Conservation (phyloP, 2,797 vertebrate species). For the Clarias laeviceps region DNA sequence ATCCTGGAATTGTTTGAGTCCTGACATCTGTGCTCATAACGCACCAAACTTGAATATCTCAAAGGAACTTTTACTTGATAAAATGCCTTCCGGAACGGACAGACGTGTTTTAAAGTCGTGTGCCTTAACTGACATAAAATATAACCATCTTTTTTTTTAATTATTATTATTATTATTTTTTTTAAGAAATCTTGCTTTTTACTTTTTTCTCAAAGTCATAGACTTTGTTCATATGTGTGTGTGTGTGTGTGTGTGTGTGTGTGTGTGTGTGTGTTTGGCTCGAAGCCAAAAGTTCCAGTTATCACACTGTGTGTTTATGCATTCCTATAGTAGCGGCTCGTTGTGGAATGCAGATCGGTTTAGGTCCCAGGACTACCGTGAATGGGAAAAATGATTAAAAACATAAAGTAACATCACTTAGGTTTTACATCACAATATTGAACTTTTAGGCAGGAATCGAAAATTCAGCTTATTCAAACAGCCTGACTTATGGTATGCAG, state of each 20-base stretch:
- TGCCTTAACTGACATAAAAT: conserved; percentile 43
- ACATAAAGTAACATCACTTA: background rate
- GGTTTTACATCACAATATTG: background rate
- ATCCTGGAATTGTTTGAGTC: background rate
- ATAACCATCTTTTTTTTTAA: background rate
- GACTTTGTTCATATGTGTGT: background rate
- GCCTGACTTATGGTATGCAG: background rate
- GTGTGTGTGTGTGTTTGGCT: background rate
- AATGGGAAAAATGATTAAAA: background rate
- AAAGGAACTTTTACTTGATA: background rate
- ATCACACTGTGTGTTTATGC: conserved; percentile 12
- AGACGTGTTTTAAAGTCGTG: conserved; percentile 6
- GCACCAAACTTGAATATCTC: background rate
- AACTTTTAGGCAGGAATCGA: background rate
- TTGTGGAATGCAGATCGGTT: background rate
- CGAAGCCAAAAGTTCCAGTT: conserved; percentile 11
- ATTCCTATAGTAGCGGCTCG: background rate
- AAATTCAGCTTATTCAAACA: background rate
- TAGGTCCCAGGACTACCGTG: background rate
- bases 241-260: background rate
- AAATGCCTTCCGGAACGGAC: background rate
- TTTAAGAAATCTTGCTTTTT: background rate
- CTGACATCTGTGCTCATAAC: background rate
- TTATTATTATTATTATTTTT: no score
- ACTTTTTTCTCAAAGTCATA: background rate